phyloP scores from a whole-genome alignment of 2,797 vertebrate genomes.

The Diceros bicornis region DNA sequence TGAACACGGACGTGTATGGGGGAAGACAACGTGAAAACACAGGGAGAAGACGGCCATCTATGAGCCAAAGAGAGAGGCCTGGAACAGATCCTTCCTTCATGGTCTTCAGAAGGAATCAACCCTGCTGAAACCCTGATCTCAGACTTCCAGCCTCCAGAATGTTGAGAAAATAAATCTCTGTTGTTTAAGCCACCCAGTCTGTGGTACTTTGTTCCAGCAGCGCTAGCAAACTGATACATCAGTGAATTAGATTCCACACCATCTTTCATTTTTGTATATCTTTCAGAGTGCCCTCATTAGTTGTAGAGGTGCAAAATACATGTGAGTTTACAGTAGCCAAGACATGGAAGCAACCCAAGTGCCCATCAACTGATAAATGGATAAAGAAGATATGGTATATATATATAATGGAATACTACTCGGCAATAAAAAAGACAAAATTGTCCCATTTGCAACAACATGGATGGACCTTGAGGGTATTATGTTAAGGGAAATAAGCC shows the following conservation, averaged over 20 bases:
- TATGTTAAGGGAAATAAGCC: no score
- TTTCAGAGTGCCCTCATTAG: background rate
- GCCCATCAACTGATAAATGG: no score
- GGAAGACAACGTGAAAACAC: background rate
- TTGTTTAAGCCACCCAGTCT: background rate
- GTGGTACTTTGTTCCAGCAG: no score
- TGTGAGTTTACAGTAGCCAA: no score
- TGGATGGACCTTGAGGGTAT: no score
- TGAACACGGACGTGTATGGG: background rate
- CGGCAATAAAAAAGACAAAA: no score
- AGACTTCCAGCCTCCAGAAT: background rate
- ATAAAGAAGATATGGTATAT: no score
- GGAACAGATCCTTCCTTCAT: background rate
- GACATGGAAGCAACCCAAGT: no score
- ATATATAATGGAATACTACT: no score
- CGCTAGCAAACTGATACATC: background rate
- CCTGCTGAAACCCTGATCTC: background rate
- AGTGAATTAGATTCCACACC: background rate
- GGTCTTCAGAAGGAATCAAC: background rate
- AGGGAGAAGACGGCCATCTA: fast-evolving
- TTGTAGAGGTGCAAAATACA: background rate
- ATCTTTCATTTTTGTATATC: background rate
- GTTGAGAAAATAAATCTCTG: background rate
- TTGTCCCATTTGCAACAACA: no score
- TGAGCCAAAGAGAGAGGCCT: background rate